A percentile compares a stretch with the other conserved stretches of the same genome.
These are phyloP conservation scores for Molossus molossus DNA, from an alignment of 2,797 vertebrate species.

Conservation along the genomic window DNA sequence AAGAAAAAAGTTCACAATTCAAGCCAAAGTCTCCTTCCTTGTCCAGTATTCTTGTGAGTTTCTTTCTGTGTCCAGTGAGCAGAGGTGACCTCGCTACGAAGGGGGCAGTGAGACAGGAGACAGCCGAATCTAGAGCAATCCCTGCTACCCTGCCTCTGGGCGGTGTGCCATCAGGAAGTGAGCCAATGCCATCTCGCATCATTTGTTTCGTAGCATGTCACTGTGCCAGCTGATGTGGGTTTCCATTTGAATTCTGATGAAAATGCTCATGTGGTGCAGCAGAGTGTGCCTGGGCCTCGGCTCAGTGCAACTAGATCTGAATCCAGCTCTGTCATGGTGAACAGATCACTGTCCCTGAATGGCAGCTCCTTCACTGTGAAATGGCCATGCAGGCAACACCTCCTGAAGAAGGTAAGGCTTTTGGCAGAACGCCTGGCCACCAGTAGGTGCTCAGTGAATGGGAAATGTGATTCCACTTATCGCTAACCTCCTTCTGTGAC, in stretches of 20 bases:
- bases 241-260: constrained; percentile 52
- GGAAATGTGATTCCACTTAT: background rate
- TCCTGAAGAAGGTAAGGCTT: background rate
- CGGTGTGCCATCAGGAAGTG: background rate
- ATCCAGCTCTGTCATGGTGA: background rate
- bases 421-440: background rate
- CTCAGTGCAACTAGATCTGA: background rate
- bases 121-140: background rate
- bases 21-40: background rate
- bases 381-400: background rate
- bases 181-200: background rate
- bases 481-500: background rate
- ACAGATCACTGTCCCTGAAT: background rate
- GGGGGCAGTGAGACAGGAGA: background rate
- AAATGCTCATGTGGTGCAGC: background rate
- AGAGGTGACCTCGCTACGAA: background rate
- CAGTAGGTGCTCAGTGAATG: background rate
- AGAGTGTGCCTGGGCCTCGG: background rate
- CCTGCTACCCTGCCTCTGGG: background rate
- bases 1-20: background rate
- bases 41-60: background rate
- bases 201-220: background rate
- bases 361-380: background rate
- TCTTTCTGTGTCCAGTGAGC: background rate
- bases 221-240: background rate